Evolutionary conservation across 2,888 invertebrate species (phyloP).

Genomic region (Imbricaverruca yamaguchii): DNA sequence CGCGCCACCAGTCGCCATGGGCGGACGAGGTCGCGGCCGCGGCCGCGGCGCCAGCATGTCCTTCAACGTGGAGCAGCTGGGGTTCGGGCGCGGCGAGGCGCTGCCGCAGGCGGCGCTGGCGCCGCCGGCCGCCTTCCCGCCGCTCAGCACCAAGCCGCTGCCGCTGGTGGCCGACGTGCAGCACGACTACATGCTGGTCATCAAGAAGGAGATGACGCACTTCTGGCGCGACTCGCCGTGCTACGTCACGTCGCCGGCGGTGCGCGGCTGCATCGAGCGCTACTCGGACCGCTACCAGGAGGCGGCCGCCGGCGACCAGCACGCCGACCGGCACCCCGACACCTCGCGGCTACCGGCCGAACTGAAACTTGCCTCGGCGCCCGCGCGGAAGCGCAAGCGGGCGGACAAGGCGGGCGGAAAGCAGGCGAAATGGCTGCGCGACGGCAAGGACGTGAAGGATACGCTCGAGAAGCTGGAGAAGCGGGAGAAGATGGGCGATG

Average conservation of each 20-base stretch:
- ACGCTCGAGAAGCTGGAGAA: constrained; percentile 30
- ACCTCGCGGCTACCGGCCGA: constrained; percentile 36
- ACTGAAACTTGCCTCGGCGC: constrained; percentile 33
- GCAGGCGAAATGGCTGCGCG: constrained; percentile 30
- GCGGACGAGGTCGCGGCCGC: constrained; percentile 38
- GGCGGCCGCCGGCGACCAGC: constrained; percentile 35
- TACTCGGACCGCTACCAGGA: constrained; percentile 45
- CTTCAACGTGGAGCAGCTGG: constrained; percentile 42
- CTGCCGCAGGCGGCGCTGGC: constrained; percentile 42
- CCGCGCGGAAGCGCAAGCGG: constrained; percentile 19
- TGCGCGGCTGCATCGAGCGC: constrained; percentile 41
- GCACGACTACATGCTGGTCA: constrained; percentile 40
- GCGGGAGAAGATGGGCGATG: constrained; percentile 30
- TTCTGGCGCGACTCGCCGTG: constrained; percentile 41
- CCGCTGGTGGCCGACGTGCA: constrained; percentile 40
- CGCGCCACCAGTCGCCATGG: neutral
- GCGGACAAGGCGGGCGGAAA: neutral
- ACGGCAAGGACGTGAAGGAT: constrained; percentile 33
- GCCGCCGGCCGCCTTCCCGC: constrained; percentile 45
- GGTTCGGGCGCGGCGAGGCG: constrained; percentile 41
- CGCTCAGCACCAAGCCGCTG: constrained; percentile 45
- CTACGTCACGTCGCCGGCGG: constrained; percentile 36
- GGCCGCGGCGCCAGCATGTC: constrained; percentile 37
- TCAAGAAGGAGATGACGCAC: constrained; percentile 41
- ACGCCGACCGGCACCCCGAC: constrained; percentile 30